phyloP scores from a whole-genome alignment of 2,797 vertebrate species.

The Brotula barbata region DNA sequence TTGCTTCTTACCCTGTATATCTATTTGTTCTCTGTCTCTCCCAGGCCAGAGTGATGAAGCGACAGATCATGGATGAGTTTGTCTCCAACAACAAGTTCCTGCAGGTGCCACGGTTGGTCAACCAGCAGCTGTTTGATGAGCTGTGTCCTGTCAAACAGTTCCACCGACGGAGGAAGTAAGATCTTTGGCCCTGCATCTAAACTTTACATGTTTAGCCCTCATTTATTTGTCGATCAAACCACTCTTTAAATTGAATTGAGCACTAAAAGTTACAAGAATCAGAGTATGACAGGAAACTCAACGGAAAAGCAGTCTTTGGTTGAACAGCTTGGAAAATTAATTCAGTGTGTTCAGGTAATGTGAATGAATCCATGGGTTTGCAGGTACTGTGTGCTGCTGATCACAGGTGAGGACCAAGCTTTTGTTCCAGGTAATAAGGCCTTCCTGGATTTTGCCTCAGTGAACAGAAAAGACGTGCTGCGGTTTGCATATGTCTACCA shows the following conservation, averaged over 20 bases:
- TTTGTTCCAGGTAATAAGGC: conserved; percentile 81
- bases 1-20: not conserved
- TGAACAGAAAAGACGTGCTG: conserved; percentile 88
- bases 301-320: not conserved
- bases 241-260: too few relatives aligned
- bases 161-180: conserved; percentile 85
- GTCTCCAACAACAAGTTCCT: conserved; percentile 94
- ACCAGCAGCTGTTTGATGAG: conserved; percentile 92
- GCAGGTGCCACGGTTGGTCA: conserved; percentile 88
- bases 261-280: too few relatives aligned
- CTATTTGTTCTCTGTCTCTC: too few relatives aligned
- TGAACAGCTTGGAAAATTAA: not conserved
- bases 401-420: conserved; percentile 83
- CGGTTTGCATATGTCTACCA: conserved; percentile 89
- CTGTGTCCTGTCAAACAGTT: conserved; percentile 94
- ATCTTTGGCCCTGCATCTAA: not conserved
- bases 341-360: not conserved
- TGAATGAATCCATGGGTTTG: not conserved
- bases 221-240: not conserved
- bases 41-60: conserved; percentile 90
- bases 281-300: not conserved
- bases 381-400: conserved; percentile 92
- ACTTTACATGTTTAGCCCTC: not conserved
- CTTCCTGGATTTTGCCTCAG: conserved; percentile 89
- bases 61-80: conserved; percentile 92